Evolutionary conservation across 37 sponge, comb jelly and placozoan species (phyloP).

Genomic region (Cliona cf. orientalis): DNA sequence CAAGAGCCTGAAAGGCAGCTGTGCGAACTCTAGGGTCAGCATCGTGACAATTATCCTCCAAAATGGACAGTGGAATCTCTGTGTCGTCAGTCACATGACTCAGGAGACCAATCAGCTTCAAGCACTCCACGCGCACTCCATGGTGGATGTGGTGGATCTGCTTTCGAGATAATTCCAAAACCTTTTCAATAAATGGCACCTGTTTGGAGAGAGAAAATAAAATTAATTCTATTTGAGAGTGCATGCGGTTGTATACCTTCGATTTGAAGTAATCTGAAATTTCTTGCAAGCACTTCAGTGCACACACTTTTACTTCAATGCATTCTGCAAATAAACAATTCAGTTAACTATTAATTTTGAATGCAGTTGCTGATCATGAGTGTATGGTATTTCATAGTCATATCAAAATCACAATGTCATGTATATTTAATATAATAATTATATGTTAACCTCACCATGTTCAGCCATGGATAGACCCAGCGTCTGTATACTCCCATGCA

Average conservation of each 20-base stretch:
- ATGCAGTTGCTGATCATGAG: too few species aligned
- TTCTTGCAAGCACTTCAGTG: conserved; percentile 16
- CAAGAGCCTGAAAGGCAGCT: conserved; percentile 70
- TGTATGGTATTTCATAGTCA: not conserved
- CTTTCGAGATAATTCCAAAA: not conserved
- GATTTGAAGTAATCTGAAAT: not conserved
- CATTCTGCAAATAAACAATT: not conserved
- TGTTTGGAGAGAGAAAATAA: not conserved
- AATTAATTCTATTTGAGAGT: too few species aligned
- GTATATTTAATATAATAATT: not conserved
- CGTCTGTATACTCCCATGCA: conserved; percentile 4
- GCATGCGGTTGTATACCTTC: conserved; percentile 6
- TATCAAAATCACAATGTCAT: not conserved
- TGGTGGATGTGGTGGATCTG: conserved; percentile 41
- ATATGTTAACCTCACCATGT: conserved; percentile 32
- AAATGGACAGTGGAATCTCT: conserved; percentile 20
- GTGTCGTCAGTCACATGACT: conserved; percentile 32
- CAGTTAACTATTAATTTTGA: too few species aligned
- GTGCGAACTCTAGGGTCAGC: conserved; percentile 73
- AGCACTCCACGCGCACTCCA: conserved; percentile 60
- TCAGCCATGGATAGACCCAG: conserved; percentile 17
- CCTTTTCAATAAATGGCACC: not conserved
- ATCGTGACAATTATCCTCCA: conserved; percentile 49
- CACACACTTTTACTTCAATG: conserved; percentile 27
- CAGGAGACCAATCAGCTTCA: conserved; percentile 72